Percentiles rank a stretch among this genome's conserved stretches.
Conservation (phyloP, 2,888 invertebrate genomes). For the Cyaniris semiargus region DNA sequence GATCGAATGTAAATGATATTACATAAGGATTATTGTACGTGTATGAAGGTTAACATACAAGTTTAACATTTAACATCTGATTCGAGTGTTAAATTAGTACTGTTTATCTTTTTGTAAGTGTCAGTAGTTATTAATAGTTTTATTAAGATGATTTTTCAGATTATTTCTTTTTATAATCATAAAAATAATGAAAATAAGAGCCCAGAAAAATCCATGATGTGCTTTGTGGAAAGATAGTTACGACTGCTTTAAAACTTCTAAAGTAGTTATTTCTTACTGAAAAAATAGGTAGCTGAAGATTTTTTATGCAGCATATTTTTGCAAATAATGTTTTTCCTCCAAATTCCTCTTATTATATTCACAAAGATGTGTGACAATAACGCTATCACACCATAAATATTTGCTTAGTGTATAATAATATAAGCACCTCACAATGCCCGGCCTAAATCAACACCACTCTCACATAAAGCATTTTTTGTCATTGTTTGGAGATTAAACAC, state of each 20-base stretch:
- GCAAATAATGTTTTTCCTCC: background rate
- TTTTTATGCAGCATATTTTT: background rate
- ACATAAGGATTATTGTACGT: constrained; percentile 4
- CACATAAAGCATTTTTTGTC: constrained; percentile 15
- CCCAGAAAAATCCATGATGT: too few relatives aligned
- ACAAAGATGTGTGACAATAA: background rate
- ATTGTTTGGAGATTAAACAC: constrained; percentile 10
- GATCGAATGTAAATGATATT: background rate
- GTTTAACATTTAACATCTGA: constrained; percentile 4
- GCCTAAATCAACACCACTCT: constrained; percentile 31
- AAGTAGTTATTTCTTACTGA: too few relatives aligned
- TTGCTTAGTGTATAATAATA: constrained; percentile 12
- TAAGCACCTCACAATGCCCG: constrained; percentile 24
- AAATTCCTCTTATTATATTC: background rate
- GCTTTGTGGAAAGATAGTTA: too few relatives aligned
- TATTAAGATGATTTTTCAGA: too few relatives aligned
- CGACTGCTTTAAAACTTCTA: too few relatives aligned
- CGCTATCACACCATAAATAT: constrained; percentile 27
- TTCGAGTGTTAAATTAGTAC: background rate
- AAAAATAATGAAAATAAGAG: too few relatives aligned
- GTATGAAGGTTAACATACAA: constrained; percentile 24
- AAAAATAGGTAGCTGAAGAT: background rate
- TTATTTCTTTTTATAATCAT: too few relatives aligned
- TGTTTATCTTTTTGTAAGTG: too few relatives aligned
- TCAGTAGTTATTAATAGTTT: too few relatives aligned